Percentiles rank a stretch among this genome's conserved stretches.
Conservation (phyloP, 2,113 vertebrate genomes). For the Melanostigma gelatinosum region DNA sequence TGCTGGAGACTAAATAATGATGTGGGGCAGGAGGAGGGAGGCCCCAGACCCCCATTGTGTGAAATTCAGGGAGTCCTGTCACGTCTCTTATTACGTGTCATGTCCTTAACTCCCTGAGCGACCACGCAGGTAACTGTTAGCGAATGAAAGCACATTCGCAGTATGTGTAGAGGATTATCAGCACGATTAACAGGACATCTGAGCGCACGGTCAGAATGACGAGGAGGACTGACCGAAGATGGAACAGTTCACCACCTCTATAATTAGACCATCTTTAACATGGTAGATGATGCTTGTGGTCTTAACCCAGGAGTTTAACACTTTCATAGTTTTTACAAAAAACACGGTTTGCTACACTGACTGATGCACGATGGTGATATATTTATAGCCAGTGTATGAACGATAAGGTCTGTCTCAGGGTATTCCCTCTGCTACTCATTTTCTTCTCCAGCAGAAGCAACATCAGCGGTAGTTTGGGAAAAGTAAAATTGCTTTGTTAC, state of each 20-base stretch:
- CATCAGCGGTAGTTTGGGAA: neutral
- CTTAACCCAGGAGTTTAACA: neutral
- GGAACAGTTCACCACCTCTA: slow-evolving; percentile 24
- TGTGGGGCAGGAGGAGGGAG: slow-evolving; percentile 4
- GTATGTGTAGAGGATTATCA: slow-evolving; percentile 56
- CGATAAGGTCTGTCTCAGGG: neutral
- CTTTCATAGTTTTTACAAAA: neutral
- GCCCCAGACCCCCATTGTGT: slow-evolving; percentile 14
- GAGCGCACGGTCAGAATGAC: neutral
- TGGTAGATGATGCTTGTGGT: neutral
- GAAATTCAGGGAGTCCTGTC: slow-evolving; percentile 29
- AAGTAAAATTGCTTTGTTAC: neutral
- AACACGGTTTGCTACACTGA: neutral
- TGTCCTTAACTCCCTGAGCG: slow-evolving; percentile 15
- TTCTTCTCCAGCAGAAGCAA: neutral
- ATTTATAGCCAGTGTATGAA: neutral
- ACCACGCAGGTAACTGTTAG: slow-evolving; percentile 45
- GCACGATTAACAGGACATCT: slow-evolving; percentile 38
- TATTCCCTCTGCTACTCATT: neutral
- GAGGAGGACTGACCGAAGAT: slow-evolving; percentile 12
- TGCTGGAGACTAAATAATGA: slow-evolving; percentile 31
- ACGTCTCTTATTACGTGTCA: slow-evolving; percentile 67
- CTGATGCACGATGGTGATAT: neutral
- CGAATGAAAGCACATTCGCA: slow-evolving; percentile 50
- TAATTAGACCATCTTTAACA: slow-evolving; percentile 20